These are phyloP conservation scores for Lissonota sp. DNA, from an alignment of 2,888 invertebrate genomes.

Conservation along the genomic window DNA sequence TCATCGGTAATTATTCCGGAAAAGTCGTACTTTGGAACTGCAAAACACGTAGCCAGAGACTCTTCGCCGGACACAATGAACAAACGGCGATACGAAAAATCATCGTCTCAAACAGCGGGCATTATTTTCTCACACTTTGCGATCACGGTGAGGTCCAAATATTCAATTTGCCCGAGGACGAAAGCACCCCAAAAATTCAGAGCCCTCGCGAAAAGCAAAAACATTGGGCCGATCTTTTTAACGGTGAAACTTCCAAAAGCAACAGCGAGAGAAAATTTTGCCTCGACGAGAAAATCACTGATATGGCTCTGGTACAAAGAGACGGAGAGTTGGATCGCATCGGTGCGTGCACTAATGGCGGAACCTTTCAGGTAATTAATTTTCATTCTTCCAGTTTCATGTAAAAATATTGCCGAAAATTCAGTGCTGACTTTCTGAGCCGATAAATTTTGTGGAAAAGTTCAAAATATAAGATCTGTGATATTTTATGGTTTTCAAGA, in stretches of 20 bases:
- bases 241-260: constrained; percentile 69
- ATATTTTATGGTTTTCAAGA: too few relatives aligned
- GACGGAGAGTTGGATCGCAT: constrained; percentile 69
- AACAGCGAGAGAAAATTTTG: constrained; percentile 73
- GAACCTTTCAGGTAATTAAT: constrained; percentile 73
- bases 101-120: constrained; percentile 84
- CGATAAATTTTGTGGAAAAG: too few relatives aligned
- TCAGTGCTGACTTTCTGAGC: not conserved
- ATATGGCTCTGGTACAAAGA: constrained; percentile 57
- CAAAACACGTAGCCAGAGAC: constrained; percentile 85
- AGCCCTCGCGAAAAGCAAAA: constrained; percentile 79
- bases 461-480: too few relatives aligned
- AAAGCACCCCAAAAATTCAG: constrained; percentile 36
- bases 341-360: constrained; percentile 76
- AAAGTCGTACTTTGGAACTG: constrained; percentile 86
- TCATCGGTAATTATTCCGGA: constrained; percentile 85
- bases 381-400: constrained; percentile 9
- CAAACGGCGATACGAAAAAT: constrained; percentile 79
- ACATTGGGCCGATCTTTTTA: constrained; percentile 74
- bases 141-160: constrained; percentile 86
- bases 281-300: constrained; percentile 75
- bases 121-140: constrained; percentile 86
- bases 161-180: constrained; percentile 77
- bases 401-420: not conserved
- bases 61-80: constrained; percentile 73